These are phyloP conservation scores for Neomorphus geoffroyi DNA, from an alignment of 2,797 vertebrate genomes.

Conservation along the genomic window DNA sequence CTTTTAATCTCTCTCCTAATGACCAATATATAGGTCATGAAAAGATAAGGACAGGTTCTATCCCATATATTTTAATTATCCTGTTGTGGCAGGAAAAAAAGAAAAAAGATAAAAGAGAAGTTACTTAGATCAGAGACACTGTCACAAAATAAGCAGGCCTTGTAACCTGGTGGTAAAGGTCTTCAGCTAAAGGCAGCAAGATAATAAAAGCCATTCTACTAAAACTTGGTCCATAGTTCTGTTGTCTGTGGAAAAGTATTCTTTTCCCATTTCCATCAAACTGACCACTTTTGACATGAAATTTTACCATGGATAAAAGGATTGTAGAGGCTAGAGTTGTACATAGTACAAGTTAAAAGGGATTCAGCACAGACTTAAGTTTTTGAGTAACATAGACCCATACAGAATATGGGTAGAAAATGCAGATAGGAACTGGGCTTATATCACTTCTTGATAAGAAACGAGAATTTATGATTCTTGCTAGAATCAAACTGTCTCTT, in stretches of 20 bases:
- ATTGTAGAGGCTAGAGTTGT: not conserved
- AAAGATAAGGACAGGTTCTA: not conserved
- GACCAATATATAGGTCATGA: not conserved
- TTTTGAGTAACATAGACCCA: not conserved
- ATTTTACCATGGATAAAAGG: not conserved
- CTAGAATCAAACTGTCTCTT: not conserved
- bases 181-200: not conserved
- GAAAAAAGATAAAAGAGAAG: too few species aligned
- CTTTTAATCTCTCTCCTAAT: not conserved
- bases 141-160: not conserved
- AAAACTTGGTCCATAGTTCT: not conserved
- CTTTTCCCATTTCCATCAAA: not conserved
- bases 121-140: not conserved
- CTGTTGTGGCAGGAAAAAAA: fast-evolving
- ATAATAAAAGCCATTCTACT: not conserved
- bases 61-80: not conserved
- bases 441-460: not conserved
- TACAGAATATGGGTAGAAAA: not conserved
- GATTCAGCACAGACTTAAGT: not conserved
- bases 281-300: not conserved
- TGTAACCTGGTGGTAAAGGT: not conserved
- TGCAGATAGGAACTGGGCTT: not conserved
- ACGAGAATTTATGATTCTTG: not conserved
- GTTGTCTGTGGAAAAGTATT: not conserved
- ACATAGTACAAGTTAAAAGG: too few species aligned